A percentile compares a stretch with the other conserved stretches of the same genome.
Evolutionary conservation across 1,140 invertebrate genomes (phyloP).

Genomic region (Homarus americanus): DNA sequence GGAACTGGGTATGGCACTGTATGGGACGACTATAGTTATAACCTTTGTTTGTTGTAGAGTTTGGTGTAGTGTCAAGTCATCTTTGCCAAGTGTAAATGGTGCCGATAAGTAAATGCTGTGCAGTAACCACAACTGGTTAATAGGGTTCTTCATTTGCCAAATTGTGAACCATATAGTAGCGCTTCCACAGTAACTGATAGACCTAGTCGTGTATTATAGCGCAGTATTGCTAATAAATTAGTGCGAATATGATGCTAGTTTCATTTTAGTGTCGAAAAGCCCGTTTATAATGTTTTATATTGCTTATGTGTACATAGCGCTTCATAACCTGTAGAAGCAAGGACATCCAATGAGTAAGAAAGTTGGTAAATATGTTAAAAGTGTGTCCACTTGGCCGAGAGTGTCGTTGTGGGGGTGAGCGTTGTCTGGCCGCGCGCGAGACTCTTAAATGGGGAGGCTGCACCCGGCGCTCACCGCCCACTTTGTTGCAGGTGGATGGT

Average conservation of each 20-base stretch:
- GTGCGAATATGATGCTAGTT: conserved; percentile 53
- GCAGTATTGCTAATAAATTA: conserved; percentile 60
- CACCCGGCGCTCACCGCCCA: conserved; percentile 41
- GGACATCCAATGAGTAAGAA: background rate
- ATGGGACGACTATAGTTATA: background rate
- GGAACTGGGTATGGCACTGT: background rate
- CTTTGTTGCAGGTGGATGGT: conserved; percentile 72
- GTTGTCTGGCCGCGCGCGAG: conserved; percentile 12
- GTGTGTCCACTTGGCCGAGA: background rate
- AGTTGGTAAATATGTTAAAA: background rate
- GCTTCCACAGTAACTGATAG: conserved; percentile 48
- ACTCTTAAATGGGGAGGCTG: background rate
- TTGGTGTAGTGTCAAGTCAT: background rate
- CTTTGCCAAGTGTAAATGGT: conserved; percentile 17
- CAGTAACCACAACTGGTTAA: conserved; percentile 23
- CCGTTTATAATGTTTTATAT: conserved; percentile 19
- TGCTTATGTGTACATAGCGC: background rate
- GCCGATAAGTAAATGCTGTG: conserved; percentile 4
- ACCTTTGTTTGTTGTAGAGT: conserved; percentile 1
- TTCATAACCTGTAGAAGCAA: background rate
- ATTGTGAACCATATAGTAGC: conserved; percentile 60
- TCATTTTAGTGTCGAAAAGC: conserved; percentile 34
- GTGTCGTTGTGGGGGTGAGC: conserved; percentile 24
- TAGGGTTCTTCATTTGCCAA: conserved; percentile 48
- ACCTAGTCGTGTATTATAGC: conserved; percentile 58